Evolutionary conservation across 2,888 invertebrate genomes (phyloP).

Genomic region (Euphydryas editha): DNA sequence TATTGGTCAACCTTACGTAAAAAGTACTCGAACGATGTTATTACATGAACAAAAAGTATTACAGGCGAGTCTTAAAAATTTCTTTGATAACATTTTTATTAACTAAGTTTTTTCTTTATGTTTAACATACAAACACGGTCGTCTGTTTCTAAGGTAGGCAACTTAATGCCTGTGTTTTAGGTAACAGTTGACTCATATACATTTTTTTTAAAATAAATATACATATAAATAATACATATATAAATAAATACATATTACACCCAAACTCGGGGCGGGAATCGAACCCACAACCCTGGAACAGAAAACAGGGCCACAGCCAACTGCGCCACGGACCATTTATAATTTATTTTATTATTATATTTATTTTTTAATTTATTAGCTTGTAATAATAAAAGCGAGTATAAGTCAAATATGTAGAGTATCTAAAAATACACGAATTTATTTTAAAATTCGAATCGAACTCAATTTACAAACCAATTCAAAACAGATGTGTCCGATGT

Average conservation of each 20-base stretch:
- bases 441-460: constrained; percentile 11
- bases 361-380: not conserved
- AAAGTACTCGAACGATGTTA: not conserved
- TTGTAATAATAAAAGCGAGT: not conserved
- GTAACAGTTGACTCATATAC: too few relatives aligned
- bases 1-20: constrained; percentile 6
- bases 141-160: too few relatives aligned
- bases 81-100: not conserved
- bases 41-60: not conserved
- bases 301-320: too few relatives aligned
- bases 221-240: too few relatives aligned
- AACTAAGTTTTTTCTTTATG: too few relatives aligned
- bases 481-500: constrained; percentile 35
- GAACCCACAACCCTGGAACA: too few relatives aligned
- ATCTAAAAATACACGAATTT: not conserved
- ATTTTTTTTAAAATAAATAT: too few relatives aligned
- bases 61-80: not conserved
- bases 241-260: too few relatives aligned
- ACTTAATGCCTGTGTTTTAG: too few relatives aligned
- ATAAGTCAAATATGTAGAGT: not conserved
- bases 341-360: not conserved
- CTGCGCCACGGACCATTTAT: too few relatives aligned
- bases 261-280: too few relatives aligned
- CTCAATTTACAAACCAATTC: constrained; percentile 32
- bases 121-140: too few relatives aligned